A percentile compares a stretch with the other conserved stretches of the same genome.
Conservation (phyloP, 2,113 vertebrate genomes). For the Fulica atra region DNA sequence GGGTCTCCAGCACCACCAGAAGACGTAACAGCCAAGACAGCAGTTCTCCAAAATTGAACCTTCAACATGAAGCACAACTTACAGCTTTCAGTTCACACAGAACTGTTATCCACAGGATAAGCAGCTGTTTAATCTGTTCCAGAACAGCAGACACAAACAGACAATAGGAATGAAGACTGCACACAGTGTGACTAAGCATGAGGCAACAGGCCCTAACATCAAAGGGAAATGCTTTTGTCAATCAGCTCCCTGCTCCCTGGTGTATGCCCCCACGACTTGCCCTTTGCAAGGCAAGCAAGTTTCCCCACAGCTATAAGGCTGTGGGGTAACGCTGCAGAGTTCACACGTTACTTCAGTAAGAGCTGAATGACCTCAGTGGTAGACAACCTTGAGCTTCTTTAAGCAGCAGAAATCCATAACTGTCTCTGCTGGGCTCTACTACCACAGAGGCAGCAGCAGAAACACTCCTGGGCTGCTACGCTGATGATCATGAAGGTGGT, state of each 20-base stretch:
- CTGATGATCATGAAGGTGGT: background rate
- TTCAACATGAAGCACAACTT: background rate
- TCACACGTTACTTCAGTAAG: background rate
- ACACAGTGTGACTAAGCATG: background rate
- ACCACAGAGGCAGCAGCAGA: background rate
- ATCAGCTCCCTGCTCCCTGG: background rate
- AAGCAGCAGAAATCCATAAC: background rate
- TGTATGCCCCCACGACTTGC: background rate
- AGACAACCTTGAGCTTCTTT: background rate
- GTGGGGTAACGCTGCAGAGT: background rate
- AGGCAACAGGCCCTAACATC: background rate
- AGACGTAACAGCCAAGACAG: background rate
- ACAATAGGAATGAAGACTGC: background rate
- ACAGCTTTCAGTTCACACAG: background rate
- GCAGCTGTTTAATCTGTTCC: background rate
- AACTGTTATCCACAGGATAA: background rate
- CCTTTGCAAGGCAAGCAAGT: background rate
- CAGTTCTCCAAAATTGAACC: background rate
- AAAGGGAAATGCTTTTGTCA: background rate
- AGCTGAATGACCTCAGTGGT: background rate
- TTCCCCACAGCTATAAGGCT: background rate
- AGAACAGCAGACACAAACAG: background rate
- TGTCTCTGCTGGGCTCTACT: background rate
- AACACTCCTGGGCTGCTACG: background rate
- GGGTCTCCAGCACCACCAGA: background rate